A percentile compares a stretch with the other conserved stretches of the same genome.
Evolutionary conservation across 2,888 invertebrate species (phyloP).

Genomic region (Andrena hattorfiana): DNA sequence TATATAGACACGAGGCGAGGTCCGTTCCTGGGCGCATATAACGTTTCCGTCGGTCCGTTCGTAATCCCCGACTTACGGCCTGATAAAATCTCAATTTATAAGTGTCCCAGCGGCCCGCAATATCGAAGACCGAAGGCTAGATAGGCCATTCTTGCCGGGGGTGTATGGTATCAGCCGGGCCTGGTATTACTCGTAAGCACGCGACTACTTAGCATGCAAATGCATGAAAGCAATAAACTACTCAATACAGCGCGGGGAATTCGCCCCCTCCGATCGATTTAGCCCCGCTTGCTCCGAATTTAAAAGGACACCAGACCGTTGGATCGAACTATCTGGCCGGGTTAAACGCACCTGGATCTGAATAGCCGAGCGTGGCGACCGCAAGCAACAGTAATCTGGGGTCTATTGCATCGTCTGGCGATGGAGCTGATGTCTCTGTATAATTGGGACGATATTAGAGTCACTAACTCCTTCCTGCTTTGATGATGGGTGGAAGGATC

Average conservation of each 20-base stretch:
- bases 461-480: slow-evolving; percentile 6
- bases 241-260: slow-evolving; percentile 84
- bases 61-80: slow-evolving; percentile 74
- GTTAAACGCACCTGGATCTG: slow-evolving; percentile 33
- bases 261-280: slow-evolving; percentile 82
- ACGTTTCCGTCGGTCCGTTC: slow-evolving; percentile 71
- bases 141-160: slow-evolving; percentile 81
- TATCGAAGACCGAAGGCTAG: slow-evolving; percentile 85
- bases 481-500: background rate
- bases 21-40: slow-evolving; percentile 63
- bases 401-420: slow-evolving; percentile 13
- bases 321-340: slow-evolving; percentile 4
- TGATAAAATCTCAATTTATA: slow-evolving; percentile 85
- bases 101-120: slow-evolving; percentile 83
- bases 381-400: slow-evolving; percentile 6
- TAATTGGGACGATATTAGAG: slow-evolving; percentile 15
- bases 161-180: slow-evolving; percentile 82
- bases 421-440: slow-evolving; percentile 10
- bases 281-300: slow-evolving; percentile 78
- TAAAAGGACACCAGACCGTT: slow-evolving; percentile 67
- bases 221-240: slow-evolving; percentile 85
- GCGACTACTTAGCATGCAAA: slow-evolving; percentile 85
- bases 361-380: background rate
- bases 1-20: slow-evolving; percentile 65
- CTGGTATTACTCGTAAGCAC: slow-evolving; percentile 84